A percentile compares a stretch with the other conserved stretches of the same genome.
phyloP scores from a whole-genome alignment of 2,888 invertebrate species.

The Notodonta dromedarius region DNA sequence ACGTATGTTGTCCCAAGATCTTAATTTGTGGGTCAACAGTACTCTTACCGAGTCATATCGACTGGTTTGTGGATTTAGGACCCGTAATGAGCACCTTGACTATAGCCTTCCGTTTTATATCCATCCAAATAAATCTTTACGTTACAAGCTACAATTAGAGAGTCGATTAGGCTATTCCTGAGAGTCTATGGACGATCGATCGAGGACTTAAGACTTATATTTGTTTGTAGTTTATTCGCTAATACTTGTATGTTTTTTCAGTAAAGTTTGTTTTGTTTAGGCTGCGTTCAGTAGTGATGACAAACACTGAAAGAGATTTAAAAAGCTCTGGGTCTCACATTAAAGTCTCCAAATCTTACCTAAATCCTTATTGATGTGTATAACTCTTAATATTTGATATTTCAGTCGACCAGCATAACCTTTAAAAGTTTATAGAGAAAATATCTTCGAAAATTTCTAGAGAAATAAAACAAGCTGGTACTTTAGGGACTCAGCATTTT shows the following conservation, averaged over 20 bases:
- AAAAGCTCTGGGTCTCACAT: too few relatives aligned
- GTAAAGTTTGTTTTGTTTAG: too few relatives aligned
- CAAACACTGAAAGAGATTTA: too few relatives aligned
- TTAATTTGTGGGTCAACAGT: slow-evolving; percentile 6
- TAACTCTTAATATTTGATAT: too few relatives aligned
- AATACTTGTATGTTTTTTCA: too few relatives aligned
- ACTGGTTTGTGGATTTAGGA: slow-evolving; percentile 39
- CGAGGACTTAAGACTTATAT: background rate
- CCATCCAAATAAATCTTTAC: background rate
- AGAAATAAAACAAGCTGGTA: too few relatives aligned
- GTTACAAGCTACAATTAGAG: background rate
- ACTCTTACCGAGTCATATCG: background rate
- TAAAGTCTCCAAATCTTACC: too few relatives aligned
- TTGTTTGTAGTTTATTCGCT: background rate
- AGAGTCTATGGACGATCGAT: background rate
- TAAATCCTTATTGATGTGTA: too few relatives aligned
- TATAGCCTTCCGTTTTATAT: slow-evolving; percentile 26
- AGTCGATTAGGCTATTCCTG: background rate
- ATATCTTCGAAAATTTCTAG: too few relatives aligned
- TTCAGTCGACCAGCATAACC: too few relatives aligned
- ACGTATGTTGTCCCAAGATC: background rate
- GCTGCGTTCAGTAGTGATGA: too few relatives aligned
- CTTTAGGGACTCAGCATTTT: background rate
- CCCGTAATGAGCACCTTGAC: slow-evolving; percentile 34
- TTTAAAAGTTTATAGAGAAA: too few relatives aligned